Evolutionary conservation across 2,888 invertebrate genomes (phyloP).

Genomic region (Acanthopleura granulata): DNA sequence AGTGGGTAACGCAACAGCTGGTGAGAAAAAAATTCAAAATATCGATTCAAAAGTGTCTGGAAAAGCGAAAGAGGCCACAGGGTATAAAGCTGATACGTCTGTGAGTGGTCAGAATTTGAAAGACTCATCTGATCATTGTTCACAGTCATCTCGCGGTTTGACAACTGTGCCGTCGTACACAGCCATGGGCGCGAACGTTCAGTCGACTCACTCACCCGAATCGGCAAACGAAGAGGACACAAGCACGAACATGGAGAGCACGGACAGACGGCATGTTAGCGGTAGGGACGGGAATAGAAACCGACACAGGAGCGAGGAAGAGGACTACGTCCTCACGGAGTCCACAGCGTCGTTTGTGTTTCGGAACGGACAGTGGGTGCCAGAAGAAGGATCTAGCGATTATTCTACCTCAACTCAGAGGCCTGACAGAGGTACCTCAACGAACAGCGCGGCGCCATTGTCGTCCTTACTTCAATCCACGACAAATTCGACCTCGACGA

Average conservation of each 20-base stretch:
- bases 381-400: neutral
- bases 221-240: neutral
- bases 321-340: conserved; percentile 1
- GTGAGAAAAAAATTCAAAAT: too few relatives aligned
- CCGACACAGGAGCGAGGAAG: neutral
- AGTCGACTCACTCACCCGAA: neutral
- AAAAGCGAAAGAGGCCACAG: too few relatives aligned
- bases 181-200: conserved; percentile 4
- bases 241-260: neutral
- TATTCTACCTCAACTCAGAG: neutral
- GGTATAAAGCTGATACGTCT: too few relatives aligned
- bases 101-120: neutral
- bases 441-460: neutral
- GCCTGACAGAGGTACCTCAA: neutral
- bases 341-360: neutral
- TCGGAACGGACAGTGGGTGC: conserved; percentile 14
- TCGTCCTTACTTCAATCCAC: neutral
- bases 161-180: neutral
- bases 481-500: neutral
- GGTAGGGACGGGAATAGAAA: neutral
- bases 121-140: neutral
- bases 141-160: neutral
- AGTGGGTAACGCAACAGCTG: too few relatives aligned
- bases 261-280: neutral
- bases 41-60: too few relatives aligned